Conservation (phyloP, 92 coral and sea anemone species). For the Epizoanthus rinbou region DNA sequence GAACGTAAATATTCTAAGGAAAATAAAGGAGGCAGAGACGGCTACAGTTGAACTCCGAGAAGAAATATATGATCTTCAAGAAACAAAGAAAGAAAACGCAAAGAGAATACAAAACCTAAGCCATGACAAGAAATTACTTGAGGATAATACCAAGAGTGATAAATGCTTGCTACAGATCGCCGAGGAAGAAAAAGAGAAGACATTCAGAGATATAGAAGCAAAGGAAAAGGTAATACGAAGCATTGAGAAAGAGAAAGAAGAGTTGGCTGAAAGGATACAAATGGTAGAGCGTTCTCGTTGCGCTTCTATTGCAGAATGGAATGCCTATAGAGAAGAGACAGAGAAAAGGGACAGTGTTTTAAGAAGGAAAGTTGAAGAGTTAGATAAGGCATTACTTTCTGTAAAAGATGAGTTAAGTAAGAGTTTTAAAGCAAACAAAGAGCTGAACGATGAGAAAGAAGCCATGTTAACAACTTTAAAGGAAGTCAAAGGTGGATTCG, state of each 20-base stretch:
- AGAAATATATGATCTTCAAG: too few species aligned
- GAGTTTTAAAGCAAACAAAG: not conserved
- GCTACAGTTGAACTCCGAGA: not conserved
- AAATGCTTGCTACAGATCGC: not conserved
- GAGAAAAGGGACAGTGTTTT: not conserved
- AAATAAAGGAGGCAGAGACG: not conserved
- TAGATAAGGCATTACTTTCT: not conserved
- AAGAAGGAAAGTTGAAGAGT: not conserved
- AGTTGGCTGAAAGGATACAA: not conserved
- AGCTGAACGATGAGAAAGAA: constrained; percentile 7
- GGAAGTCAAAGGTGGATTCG: constrained; percentile 26
- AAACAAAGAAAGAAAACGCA: not conserved
- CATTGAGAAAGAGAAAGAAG: not conserved
- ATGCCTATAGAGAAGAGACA: not conserved
- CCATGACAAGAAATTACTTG: not conserved
- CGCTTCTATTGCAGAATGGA: not conserved
- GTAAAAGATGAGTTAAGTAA: not conserved
- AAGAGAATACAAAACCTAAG: not conserved
- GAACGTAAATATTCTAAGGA: not conserved
- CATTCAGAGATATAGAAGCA: too few species aligned
- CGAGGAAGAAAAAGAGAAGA: not conserved
- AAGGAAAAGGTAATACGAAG: too few species aligned
- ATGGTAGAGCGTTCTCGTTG: not conserved
- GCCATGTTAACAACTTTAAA: constrained; percentile 11
- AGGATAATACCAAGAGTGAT: not conserved